Base-by-base conservation (phyloP, 2,888 invertebrate genomes). In the Leptura quadrifasciata region DNA sequence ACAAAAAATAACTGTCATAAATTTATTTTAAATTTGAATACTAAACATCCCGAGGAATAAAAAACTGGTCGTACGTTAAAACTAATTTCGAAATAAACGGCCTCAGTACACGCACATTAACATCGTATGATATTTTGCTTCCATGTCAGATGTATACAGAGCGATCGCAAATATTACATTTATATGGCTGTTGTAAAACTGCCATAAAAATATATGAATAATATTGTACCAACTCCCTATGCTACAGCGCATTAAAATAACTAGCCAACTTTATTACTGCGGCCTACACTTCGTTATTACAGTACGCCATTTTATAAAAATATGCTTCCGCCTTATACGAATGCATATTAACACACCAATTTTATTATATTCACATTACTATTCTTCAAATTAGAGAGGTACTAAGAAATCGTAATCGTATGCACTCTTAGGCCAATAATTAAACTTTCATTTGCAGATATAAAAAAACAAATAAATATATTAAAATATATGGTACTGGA, bases 131-230 rank as follows among this genome's bases (percentile, higher is more conserved):
- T 18, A 63, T 63, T 63, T 63, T 31, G 52, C 65, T 24, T 52
- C 21, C 65, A 24, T 54, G 52, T 54, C 47, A 65, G 65, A 21
- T 57, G 55, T 68, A 68, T 68, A 31, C 68, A n/a, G 68, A 68
- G 35, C 68, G 55, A 68, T 68, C 68, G 31, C 68, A 68, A 68
- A 68, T 68, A 68, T 52, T 12, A 31, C 65, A 31, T 55, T 24
- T 68, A 55, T 68, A 68, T 31, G 18, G 31, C 54, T 24, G 67
- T 54, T 68, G 31, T 68, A 68, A 68, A 68, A 68, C 35, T 18
- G 68, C 31, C 68, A 35, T 68, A 68, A 68, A 67, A 68, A 20
- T 57, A 54, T 55, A 68, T 68, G 68, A 68, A 67, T 57, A 27
- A 68, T 57, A 57, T 68, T 55, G 68, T 55, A 55, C 17, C 27